Evolutionary conservation across 2,113 vertebrate genomes (phyloP).

Genomic region (Nestor notabilis): DNA sequence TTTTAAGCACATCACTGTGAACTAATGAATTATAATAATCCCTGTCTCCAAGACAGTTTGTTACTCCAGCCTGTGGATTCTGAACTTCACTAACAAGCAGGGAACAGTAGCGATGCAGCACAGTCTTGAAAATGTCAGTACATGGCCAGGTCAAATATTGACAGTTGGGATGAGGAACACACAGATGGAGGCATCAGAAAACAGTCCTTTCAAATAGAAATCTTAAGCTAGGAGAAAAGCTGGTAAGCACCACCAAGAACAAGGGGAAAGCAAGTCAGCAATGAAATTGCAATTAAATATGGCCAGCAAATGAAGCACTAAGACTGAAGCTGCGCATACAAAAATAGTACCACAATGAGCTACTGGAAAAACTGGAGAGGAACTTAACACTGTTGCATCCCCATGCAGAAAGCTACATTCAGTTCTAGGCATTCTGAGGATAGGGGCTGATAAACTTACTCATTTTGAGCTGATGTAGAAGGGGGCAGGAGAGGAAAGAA

Average conservation of each 20-base stretch:
- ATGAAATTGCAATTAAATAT: not conserved
- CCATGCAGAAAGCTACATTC: not conserved
- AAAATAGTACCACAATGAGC: not conserved
- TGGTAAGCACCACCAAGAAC: not conserved
- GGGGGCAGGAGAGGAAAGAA: not conserved
- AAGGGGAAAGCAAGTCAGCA: not conserved
- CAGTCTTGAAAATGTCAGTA: not conserved
- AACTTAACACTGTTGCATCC: not conserved
- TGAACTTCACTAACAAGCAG: not conserved
- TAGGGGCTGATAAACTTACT: not conserved
- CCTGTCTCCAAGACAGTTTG: not conserved
- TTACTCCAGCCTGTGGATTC: not conserved
- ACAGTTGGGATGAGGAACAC: not conserved
- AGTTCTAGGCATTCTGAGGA: not conserved
- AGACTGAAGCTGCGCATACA: not conserved
- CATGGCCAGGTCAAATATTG: not conserved
- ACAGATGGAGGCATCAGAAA: not conserved
- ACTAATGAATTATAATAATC: not conserved
- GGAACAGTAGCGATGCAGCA: not conserved
- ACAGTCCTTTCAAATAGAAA: not conserved
- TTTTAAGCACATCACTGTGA: not conserved
- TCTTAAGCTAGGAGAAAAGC: not conserved
- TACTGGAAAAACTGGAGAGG: not conserved
- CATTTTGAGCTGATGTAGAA: not conserved
- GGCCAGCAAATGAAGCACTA: not conserved